Evolutionary conservation across 2,797 vertebrate species (phyloP), one percentile per base, ranked within the genome.

Genomic region (Eulemur mongoz): DNA sequence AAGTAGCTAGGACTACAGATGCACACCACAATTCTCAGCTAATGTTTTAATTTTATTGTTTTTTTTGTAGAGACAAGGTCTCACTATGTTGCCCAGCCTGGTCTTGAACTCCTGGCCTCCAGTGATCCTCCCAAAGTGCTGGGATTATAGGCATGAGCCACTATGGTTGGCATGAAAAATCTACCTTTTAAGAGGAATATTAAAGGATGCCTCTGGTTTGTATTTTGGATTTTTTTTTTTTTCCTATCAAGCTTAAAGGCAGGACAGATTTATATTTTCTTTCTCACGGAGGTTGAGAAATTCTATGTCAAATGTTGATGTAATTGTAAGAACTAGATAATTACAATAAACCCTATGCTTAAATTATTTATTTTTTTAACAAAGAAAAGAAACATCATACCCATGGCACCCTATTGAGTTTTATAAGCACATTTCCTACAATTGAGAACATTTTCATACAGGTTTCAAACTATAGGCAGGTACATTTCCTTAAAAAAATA

Each of bases 221-320:
- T 27, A 97, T 85, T 93, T 87, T 87, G 25, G 20, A 82, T 85
- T n/a, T 65, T 93, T 38, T 40, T 38, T 40, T 40, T 94, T 84
- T 93, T 54, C 40, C 52, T 25, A 70, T 84, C 15, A 89, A 83
- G 50, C 79, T 80, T 76, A 80, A 90, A 92, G 50, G 45, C 12
- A 91, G 23, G 52, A 91, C 45, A 23, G n/a, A 82, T 81, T 88
- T 52, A 27, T 80, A 48, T 69, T 88, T 91, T 78, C 22, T 72
- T 91, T 27, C n/a, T 83, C 81, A 59, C 0, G 32, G 57, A 96
- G 23, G 30, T 10, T 75, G 63, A 80, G 27, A 93, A 95, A 92
- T n/a, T 89, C n/a, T 63, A 75, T 81, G 73, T 73, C 40, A 96
- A 94, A 82, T 75, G 45, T 54, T 91, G 65, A 50, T 87, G 5